Percentiles rank a stretch among this genome's conserved stretches.
phyloP scores from a whole-genome alignment of 1,140 invertebrate genomes.

The Macrotrachela quadricornifera region DNA sequence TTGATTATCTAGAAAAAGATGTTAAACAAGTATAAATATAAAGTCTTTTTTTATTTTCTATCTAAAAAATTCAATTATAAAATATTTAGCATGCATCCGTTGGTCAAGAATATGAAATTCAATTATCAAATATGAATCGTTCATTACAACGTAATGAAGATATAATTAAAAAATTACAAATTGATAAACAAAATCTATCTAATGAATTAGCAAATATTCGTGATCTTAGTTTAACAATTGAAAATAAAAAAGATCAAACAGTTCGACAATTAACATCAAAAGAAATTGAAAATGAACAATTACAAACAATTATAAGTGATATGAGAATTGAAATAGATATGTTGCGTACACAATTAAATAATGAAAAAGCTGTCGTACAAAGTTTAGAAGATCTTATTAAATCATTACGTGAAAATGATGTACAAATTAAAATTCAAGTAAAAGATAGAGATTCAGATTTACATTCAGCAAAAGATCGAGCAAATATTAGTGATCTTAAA shows the following conservation, averaged over 20 bases:
- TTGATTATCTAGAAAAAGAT: constrained; percentile 24
- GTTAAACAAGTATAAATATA: constrained; percentile 14
- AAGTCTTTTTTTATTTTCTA: no score
- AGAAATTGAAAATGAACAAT: constrained; percentile 27
- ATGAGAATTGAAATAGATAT: constrained; percentile 21
- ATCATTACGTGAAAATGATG: constrained; percentile 26
- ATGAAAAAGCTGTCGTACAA: constrained; percentile 18
- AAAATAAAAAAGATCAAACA: constrained; percentile 23
- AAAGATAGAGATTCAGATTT: constrained; percentile 28
- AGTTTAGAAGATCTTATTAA: constrained; percentile 25
- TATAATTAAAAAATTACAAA: constrained; percentile 18
- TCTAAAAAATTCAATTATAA: neutral
- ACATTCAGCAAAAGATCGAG: constrained; percentile 26
- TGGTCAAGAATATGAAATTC: constrained; percentile 24
- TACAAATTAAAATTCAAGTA: constrained; percentile 19
- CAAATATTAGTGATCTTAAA: constrained; percentile 27
- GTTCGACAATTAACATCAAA: constrained; percentile 21
- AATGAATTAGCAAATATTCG: constrained; percentile 23
- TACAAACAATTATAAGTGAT: constrained; percentile 20
- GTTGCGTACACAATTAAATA: constrained; percentile 18
- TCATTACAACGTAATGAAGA: constrained; percentile 23
- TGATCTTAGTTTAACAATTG: constrained; percentile 24
- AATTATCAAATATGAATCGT: constrained; percentile 23
- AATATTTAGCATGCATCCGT: constrained; percentile 19
- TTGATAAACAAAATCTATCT: constrained; percentile 18